Percentiles rank a stretch among this genome's conserved stretches.
phyloP scores from a whole-genome alignment of 2,888 invertebrate genomes.

The Oxycera nigricornis region DNA sequence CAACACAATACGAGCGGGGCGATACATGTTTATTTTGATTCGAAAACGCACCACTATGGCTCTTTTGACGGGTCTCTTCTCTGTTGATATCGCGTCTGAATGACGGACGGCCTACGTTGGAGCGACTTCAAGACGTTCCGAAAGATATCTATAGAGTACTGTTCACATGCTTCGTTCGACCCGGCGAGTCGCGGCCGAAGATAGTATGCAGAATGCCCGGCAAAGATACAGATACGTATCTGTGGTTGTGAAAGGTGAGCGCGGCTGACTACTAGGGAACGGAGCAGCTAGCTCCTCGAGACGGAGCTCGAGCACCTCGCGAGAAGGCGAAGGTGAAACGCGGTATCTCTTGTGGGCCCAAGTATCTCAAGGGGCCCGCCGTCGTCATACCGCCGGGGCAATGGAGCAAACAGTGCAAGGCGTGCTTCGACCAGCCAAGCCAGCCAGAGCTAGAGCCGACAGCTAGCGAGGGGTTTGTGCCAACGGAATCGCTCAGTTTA shows the following conservation, averaged over 20 bases:
- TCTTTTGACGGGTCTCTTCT: not conserved
- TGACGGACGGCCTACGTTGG: not conserved
- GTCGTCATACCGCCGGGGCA: conserved; percentile 10
- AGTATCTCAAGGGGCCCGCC: conserved; percentile 16
- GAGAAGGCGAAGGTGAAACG: conserved; percentile 36
- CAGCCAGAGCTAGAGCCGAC: no score
- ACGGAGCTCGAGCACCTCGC: conserved; percentile 2
- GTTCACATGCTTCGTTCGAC: not conserved
- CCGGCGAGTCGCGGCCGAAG: no score
- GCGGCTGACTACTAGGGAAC: not conserved
- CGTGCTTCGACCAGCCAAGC: no score
- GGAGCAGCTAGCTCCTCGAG: no score
- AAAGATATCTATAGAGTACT: not conserved
- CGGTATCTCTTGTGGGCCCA: conserved; percentile 9
- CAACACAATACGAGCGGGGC: not conserved
- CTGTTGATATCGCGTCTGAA: not conserved
- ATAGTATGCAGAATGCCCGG: not conserved
- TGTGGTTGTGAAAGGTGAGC: conserved; percentile 34
- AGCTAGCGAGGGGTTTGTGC: conserved; percentile 8
- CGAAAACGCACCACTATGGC: not conserved
- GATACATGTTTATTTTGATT: not conserved
- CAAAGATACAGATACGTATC: not conserved
- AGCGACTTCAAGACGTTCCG: not conserved
- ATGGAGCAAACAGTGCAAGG: not conserved
- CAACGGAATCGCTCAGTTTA: conserved; percentile 48